phyloP scores from a whole-genome alignment of 2,888 invertebrate genomes.

The Mystacides longicornis region DNA sequence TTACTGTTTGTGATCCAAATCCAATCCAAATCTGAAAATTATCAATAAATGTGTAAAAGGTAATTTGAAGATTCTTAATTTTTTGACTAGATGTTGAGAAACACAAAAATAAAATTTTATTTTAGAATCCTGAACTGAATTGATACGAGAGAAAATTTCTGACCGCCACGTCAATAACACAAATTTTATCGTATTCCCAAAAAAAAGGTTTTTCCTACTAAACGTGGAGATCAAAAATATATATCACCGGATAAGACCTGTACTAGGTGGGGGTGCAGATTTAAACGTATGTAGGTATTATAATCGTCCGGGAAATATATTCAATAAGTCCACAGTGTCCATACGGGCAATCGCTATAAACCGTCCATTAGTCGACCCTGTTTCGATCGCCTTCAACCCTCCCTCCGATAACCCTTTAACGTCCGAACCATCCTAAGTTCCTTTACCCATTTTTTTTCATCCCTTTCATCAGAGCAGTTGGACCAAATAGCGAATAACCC shows the following conservation, averaged over 20 bases:
- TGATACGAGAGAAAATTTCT: no score
- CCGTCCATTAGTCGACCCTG: conserved; percentile 21
- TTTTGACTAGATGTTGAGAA: no score
- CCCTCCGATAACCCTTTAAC: conserved; percentile 25
- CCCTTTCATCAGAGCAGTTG: no score
- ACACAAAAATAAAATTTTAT: no score
- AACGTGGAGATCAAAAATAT: background rate
- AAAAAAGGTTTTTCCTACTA: background rate
- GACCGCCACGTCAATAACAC: background rate
- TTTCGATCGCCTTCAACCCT: conserved; percentile 1
- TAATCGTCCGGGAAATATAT: conserved; percentile 2
- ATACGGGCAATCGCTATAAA: conserved; percentile 23
- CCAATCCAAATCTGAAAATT: no score
- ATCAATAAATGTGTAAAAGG: no score
- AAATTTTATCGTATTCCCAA: background rate
- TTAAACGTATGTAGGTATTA: background rate
- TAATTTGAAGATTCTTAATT: no score
- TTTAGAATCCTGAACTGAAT: background rate
- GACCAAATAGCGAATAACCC: no score
- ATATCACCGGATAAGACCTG: background rate
- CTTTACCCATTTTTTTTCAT: background rate
- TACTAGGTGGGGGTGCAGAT: no score
- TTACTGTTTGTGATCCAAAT: no score
- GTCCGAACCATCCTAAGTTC: conserved; percentile 9
- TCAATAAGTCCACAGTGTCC: conserved; percentile 4